phyloP scores from a whole-genome alignment of 1,140 invertebrate genomes.

The Nymphalis io region DNA sequence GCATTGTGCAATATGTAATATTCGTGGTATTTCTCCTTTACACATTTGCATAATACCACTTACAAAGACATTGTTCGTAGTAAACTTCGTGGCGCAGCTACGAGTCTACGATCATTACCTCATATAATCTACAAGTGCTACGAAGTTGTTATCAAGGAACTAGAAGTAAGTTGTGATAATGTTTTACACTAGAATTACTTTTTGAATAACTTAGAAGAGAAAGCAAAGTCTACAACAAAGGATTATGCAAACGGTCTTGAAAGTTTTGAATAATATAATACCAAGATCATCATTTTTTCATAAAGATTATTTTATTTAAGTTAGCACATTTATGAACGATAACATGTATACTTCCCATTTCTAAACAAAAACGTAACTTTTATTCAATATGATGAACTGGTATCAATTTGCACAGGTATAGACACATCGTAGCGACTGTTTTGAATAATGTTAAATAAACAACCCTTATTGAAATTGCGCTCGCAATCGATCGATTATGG shows the following conservation, averaged over 20 bases:
- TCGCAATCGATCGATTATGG: constrained; percentile 24
- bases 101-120: constrained; percentile 20
- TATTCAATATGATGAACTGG: background rate
- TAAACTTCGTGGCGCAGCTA: constrained; percentile 21
- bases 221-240: background rate
- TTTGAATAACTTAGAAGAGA: background rate
- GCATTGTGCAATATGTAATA: background rate
- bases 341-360: background rate
- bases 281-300: background rate
- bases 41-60: constrained; percentile 12
- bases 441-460: constrained; percentile 26
- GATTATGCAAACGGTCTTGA: background rate
- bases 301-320: background rate
- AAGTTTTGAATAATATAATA: too few species aligned
- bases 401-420: constrained; percentile 5
- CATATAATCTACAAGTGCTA: constrained; percentile 12
- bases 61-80: constrained; percentile 24
- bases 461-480: constrained; percentile 21
- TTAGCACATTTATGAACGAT: background rate
- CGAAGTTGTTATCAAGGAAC: constrained; percentile 2
- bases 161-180: constrained; percentile 1
- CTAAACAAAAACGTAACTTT: background rate
- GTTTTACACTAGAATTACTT: constrained; percentile 8
- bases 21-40: background rate
- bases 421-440: constrained; percentile 24